Base-by-base conservation (phyloP, 2,888 invertebrate genomes). In the Cheilosia urbana region DNA sequence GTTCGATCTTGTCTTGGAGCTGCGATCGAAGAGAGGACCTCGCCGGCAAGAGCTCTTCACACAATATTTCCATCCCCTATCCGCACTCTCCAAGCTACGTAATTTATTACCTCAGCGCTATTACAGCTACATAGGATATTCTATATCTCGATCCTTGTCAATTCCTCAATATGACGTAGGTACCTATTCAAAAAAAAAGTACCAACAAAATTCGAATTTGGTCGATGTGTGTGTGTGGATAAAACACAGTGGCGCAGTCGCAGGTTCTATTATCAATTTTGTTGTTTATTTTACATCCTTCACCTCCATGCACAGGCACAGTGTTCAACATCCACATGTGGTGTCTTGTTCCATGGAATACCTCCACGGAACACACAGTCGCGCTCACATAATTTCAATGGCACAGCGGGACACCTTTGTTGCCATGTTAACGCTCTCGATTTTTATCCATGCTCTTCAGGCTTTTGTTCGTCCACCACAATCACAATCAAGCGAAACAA, bases 361-460 rank as follows among this genome's bases (percentile, higher is more conserved):
- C 72, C 62, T 81, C 76, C 62, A 42, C 45, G 21, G 63, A 76
- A 82, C 57, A 66, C 72, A 83, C 66, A 71, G 76, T 71, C 55
- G 68, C 63, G 65, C 15, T 40, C 72, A 90, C 89, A 91, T 91
- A 91, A 91, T 90, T 91, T 91, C 91, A 92, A 89, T 91, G 90
- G 89, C 92, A 88, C 92, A 90, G 92, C 92, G 89, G 92, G 92
- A 90, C 89, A 89, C 90, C 90, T 91, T 92, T 92, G 92, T 92
- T 92, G 89, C 91, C 92, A 92, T 92, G 92, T 92, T 92, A 92
- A 91, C 92, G 92, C 91, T 91, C 81, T 85, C 68, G 68, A 81
- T 81, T 81, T 81, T 81, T 75, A 68, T 83, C 78, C 77, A 40
- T 30, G 2, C 37, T 62, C 24, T 24, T 51, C 51, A 24, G 51